Conservation (phyloP, 2,888 invertebrate species). For the Mesorhabditis sp. region DNA sequence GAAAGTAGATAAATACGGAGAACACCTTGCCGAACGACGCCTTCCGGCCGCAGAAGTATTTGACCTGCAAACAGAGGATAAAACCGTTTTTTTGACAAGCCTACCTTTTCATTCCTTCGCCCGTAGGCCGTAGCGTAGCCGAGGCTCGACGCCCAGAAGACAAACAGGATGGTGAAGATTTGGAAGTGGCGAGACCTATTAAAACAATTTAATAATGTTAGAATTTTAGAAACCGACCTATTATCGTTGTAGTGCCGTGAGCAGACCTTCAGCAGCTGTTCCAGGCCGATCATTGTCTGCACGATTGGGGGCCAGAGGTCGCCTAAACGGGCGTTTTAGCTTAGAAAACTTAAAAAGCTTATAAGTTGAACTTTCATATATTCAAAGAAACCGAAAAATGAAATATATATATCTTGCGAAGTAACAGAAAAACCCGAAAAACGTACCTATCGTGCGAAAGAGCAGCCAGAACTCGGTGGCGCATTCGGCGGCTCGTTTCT, state of each 20-base stretch:
- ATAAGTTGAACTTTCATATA: no score
- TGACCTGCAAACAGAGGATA: conserved; percentile 13
- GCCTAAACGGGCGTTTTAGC: conserved; percentile 13
- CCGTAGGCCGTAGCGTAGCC: neutral
- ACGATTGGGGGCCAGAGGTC: conserved; percentile 39
- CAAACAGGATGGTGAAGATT: conserved; percentile 5
- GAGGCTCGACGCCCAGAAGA: neutral
- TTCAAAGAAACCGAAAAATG: no score
- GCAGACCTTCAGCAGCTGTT: conserved; percentile 26
- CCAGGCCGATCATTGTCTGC: conserved; percentile 30
- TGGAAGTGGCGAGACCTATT: neutral
- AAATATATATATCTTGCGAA: no score
- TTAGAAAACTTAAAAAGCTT: no score
- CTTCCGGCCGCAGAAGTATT: conserved; percentile 41
- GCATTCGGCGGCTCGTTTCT: conserved; percentile 25
- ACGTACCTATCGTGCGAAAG: conserved; percentile 27
- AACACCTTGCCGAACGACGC: conserved; percentile 36
- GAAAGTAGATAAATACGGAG: conserved; percentile 29
- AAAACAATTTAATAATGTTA: no score
- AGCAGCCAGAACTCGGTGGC: conserved; percentile 36
- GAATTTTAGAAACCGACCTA: neutral
- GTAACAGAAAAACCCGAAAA: no score
- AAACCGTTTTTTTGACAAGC: neutral
- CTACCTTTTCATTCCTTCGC: neutral
- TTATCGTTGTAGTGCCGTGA: conserved; percentile 27